Percentiles rank a stretch among this genome's conserved stretches.
phyloP scores from a whole-genome alignment of 2,888 invertebrate genomes.

The Rhogogaster chlorosoma region DNA sequence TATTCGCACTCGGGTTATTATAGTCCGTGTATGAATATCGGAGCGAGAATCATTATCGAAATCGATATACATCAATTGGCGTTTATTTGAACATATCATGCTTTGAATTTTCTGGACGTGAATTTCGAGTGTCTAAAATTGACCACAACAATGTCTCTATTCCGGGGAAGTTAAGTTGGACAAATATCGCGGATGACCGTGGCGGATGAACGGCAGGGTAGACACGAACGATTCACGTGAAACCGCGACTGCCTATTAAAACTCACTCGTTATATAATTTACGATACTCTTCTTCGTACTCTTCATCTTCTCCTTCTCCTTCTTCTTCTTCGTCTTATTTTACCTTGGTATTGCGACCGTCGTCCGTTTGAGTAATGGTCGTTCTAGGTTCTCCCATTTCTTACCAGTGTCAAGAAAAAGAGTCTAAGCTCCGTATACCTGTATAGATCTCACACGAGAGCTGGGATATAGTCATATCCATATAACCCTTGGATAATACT shows the following conservation, averaged over 20 bases:
- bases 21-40: neutral
- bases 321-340: neutral
- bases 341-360: neutral
- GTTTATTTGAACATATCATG: too few relatives aligned
- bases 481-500: neutral
- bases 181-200: neutral
- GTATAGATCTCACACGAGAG: neutral
- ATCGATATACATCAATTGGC: neutral
- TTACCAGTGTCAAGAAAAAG: neutral
- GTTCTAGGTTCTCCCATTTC: neutral
- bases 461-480: neutral
- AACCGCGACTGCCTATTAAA: constrained; percentile 63
- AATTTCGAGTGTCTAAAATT: neutral
- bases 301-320: neutral
- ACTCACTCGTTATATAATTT: constrained; percentile 62
- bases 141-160: constrained; percentile 65
- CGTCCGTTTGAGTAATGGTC: constrained; percentile 29
- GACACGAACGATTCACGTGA: constrained; percentile 60
- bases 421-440: neutral
- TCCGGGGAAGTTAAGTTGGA: constrained; percentile 60
- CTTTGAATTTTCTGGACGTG: too few relatives aligned
- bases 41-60: neutral
- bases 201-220: neutral
- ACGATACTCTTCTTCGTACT: neutral
- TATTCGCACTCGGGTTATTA: neutral